Evolutionary conservation across 2,797 vertebrate genomes (phyloP), one percentile per base, ranked within the genome.

Genomic region (Glossophaga mutica): DNA sequence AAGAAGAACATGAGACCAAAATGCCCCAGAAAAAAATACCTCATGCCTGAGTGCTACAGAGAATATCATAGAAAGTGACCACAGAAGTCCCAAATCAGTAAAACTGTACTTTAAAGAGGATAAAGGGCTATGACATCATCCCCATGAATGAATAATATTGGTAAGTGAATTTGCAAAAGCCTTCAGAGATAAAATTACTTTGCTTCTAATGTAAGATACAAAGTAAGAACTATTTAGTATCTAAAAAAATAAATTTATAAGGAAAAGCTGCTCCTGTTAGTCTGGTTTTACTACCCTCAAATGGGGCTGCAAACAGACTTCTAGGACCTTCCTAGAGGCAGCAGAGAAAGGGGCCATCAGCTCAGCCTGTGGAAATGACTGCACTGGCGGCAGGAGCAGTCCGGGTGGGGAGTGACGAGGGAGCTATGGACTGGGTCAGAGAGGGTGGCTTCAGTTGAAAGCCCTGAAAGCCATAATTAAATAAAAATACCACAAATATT

Each of bases 121-220:
- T 39, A 78, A 89, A 82, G 9, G 62, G 24, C 2, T 44, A 55
- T 48, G 39, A 37, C 1, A 50, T 86, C 67, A 96, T 62, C 3
- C 2, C 85, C 26, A 92, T 74, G 68, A 77, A 92, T 59, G 46
- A 91, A 34, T 52, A 74, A 88, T 57, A 86, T 16, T 68, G 37
- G 34, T 55, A 83, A 70, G n/a, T 86, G 77, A 97, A 96, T 92
- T 91, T 77, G 68, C 55, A 78, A 67, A 97, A 95, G 50, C 91
- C 42, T 50, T 87, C 95, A 96, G 97, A 96, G 95, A 94, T 86
- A 97, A 97, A 88, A 82, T n/a, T 57, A 48, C 24, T 67, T 59
- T 37, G 8, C 46, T 85, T 79, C 19, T 14, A 32, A 59, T 44
- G 15, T 32, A 71, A 89, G 19, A 50, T 34, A 81, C 92, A 94